Conservation (phyloP, 2,888 invertebrate genomes). For the Magallana nippona region DNA sequence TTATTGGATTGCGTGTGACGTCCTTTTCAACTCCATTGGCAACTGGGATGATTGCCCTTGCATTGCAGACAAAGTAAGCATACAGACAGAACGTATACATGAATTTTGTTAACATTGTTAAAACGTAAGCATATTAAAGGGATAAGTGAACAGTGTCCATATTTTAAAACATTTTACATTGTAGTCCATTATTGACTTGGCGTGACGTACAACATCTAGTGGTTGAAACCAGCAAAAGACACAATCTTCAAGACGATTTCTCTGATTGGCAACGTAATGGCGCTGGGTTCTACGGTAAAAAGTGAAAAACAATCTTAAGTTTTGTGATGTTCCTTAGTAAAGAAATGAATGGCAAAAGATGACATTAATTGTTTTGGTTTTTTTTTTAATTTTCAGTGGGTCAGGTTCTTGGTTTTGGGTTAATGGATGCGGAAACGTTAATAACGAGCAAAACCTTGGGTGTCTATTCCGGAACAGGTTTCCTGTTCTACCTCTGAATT, state of each 20-base stretch:
- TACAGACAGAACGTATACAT: no score
- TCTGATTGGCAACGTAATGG: conserved; percentile 46
- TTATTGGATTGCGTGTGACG: conserved; percentile 23
- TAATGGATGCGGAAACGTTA: conserved; percentile 42
- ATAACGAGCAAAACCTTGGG: conserved; percentile 18
- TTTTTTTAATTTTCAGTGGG: conserved; percentile 27
- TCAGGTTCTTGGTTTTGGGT: conserved; percentile 37
- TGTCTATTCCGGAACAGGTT: conserved; percentile 9
- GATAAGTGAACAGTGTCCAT: neutral
- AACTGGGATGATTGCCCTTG: conserved; percentile 40
- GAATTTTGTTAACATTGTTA: neutral
- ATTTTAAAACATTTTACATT: no score
- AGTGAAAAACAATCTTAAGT: neutral
- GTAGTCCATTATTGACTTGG: conserved; percentile 90
- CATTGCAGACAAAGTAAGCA: conserved; percentile 43
- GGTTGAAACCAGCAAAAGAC: conserved; percentile 85
- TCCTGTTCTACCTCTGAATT: neutral
- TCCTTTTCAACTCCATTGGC: conserved; percentile 42
- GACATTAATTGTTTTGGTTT: neutral
- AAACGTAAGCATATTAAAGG: neutral
- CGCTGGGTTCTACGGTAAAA: conserved; percentile 44
- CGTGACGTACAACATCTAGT: conserved; percentile 92
- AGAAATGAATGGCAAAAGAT: neutral
- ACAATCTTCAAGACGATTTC: conserved; percentile 12
- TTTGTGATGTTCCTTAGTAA: neutral